Evolutionary conservation across 2,797 vertebrate species (phyloP), one percentile per base, ranked within the genome.

Genomic region (Rhinichthys osculus): DNA sequence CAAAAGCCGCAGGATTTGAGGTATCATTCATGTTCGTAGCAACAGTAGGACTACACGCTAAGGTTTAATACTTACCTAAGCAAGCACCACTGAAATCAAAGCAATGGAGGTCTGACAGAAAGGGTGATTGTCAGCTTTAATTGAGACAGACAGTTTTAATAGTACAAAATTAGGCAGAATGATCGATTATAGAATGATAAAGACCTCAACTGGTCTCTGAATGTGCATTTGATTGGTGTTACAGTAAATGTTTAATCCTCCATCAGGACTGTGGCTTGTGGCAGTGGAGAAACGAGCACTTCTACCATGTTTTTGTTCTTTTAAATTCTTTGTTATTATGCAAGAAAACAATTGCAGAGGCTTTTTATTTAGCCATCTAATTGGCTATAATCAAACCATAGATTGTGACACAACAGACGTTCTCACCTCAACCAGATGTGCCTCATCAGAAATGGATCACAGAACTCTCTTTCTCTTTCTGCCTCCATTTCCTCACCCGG

Each of bases 341-440:
- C 59, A 57, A 57, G 59, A 66, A 78, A 57, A 30, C 62, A 44
- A 79, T 42, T 44, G 38, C 78, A 76, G 30, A 73, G 35, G 57
- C 59, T 67, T 78, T 86, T 74, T 42, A 80, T 80, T 73, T 67
- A 69, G 47, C 54, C 8, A 14, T 57, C 52, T 67, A 77, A 73
- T 87, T 74, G 69, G 81, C 35, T 83, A 10, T 33, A 83, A 79
- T 84, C 35, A 84, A 74, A 84, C 70, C 42, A 14, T 40, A 50
- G 69, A 82, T 54, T 80, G 47, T 81, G 27, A 66, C 83, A 78
- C 19, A 66, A 74, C 78, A 67, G 44, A 54, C 7, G 19, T 59
- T 74, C 52, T 87, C 78, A 70, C 72, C 71, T 85, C 83, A 62
- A 79, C 82, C 89, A 87, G 78, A 82, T 85, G 86, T 80, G 82